A percentile compares a stretch with the other conserved stretches of the same genome.
Conservation (phyloP, 2,113 vertebrate species). For the Phylloscopus trochiloides region DNA sequence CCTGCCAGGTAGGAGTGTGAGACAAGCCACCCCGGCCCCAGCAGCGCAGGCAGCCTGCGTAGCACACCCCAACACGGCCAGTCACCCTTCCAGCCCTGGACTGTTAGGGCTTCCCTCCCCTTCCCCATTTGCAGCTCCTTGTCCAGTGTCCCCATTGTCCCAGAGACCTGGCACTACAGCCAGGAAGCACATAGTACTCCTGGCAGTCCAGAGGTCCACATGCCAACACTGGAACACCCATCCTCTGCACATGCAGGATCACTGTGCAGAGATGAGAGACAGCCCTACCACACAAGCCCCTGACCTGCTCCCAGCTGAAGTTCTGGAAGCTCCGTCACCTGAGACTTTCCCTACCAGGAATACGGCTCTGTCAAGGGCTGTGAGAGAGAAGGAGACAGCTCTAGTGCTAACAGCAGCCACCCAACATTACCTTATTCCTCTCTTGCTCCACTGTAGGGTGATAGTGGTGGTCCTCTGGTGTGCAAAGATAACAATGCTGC, state of each 20-base stretch:
- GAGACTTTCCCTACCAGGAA: neutral
- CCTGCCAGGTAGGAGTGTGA: neutral
- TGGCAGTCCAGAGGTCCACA: neutral
- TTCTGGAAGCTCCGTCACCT: neutral
- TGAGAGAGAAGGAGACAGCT: neutral
- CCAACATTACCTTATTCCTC: too few species aligned
- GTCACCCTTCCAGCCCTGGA: rapidly evolving
- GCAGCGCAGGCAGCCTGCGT: rapidly evolving
- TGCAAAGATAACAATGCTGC: neutral
- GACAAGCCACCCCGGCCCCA: neutral
- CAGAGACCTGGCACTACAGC: neutral
- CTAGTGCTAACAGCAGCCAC: neutral
- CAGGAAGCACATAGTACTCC: neutral
- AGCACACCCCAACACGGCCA: rapidly evolving
- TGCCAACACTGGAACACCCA: neutral
- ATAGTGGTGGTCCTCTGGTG: neutral
- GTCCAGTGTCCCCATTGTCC: neutral
- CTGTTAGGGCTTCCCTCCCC: neutral
- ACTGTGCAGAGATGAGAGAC: neutral
- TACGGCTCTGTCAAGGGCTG: neutral
- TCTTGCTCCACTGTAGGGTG: neutral
- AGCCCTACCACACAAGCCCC: neutral
- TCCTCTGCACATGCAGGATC: neutral
- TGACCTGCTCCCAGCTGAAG: neutral
- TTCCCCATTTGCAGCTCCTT: neutral